These are phyloP conservation scores for Tetanocera ferruginea DNA, from an alignment of 2,888 invertebrate genomes.

Conservation along the genomic window DNA sequence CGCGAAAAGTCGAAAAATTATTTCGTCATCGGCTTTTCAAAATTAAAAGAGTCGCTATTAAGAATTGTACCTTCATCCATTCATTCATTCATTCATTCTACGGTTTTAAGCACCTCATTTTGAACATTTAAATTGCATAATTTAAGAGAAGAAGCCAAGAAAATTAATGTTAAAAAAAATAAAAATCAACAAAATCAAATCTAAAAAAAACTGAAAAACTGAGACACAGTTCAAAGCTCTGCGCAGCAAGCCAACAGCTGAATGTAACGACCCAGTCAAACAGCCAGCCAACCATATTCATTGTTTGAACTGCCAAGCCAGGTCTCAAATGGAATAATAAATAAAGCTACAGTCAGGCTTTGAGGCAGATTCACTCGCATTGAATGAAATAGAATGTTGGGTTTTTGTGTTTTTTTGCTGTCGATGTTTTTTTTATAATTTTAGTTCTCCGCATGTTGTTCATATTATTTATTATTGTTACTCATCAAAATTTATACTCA, in stretches of 20 bases:
- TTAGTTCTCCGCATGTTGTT: not conserved
- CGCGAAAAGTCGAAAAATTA: conserved; percentile 63
- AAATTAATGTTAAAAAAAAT: not conserved
- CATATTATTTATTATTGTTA: not conserved
- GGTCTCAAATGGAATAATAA: not conserved
- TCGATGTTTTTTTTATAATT: not conserved
- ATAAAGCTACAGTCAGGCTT: not conserved
- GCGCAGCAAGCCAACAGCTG: not conserved
- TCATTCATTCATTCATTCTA: not conserved
- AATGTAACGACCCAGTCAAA: not conserved
- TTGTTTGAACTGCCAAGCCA: not conserved
- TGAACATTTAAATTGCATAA: conserved; percentile 36
- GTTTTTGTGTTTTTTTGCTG: too few species aligned
- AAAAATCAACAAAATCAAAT: not conserved
- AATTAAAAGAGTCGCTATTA: conserved; percentile 20
- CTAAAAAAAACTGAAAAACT: not conserved
- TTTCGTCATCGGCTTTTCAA: conserved; percentile 59
- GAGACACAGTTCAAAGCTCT: conserved; percentile 24
- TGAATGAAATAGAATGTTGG: conserved; percentile 13
- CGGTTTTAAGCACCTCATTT: conserved; percentile 1
- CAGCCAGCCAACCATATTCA: conserved; percentile 1
- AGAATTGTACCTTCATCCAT: not conserved
- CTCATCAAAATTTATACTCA: not conserved
- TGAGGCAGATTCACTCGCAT: conserved; percentile 1
- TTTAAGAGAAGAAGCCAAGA: conserved; percentile 10